Base-by-base conservation (phyloP, 2,888 invertebrate genomes). In the Tenthredo mesomela region DNA sequence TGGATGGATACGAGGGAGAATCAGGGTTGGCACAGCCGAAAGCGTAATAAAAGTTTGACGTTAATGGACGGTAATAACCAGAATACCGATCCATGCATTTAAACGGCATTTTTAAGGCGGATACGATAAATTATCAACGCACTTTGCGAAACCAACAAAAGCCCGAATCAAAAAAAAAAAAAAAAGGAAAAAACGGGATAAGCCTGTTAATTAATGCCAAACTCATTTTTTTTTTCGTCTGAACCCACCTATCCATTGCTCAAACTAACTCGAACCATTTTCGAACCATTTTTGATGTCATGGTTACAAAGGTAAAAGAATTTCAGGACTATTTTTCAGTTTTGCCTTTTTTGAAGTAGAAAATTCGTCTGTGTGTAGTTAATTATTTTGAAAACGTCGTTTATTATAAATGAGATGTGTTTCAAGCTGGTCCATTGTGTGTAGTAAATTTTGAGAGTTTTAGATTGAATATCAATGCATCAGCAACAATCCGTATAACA, bases 1-100 rank as follows among this genome's bases (percentile, higher is more conserved):
- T 43, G 12, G 50, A 54, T 7, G 77, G 18, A 50, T 29, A 25
- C 33, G 77, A 50, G n/a, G 54, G 29, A n/a, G 50, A 50, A 40
- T 25, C 58, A 37, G 40, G 61, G 80, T 18, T 80, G 61, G 80
- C 58, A 80, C 37, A 37, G 43, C 65, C 25, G 43, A 82, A 70
- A 61, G 67, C 67, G 67, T 67, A 65, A 82, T 82, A 82, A 82
- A 82, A 82, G 82, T 82, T 82, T 82, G 82, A 67, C 82, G 67
- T 82, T 82, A 82, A 82, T 82, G 82, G 82, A 70, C 82, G 82
- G 47, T 82, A 82, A 67, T 61, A 80, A 80, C 80, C 80, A 37
- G 80, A 80, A 80, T 82, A 67, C 82, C 67, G 67, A 82, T 82
- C 82, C 67, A 70, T 67, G 82, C 82, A 67, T 82, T 82, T 67